Percentiles rank a stretch among this genome's conserved stretches.
These are phyloP conservation scores for Phortica magna DNA, from an alignment of 2,888 invertebrate genomes.

Conservation along the genomic window DNA sequence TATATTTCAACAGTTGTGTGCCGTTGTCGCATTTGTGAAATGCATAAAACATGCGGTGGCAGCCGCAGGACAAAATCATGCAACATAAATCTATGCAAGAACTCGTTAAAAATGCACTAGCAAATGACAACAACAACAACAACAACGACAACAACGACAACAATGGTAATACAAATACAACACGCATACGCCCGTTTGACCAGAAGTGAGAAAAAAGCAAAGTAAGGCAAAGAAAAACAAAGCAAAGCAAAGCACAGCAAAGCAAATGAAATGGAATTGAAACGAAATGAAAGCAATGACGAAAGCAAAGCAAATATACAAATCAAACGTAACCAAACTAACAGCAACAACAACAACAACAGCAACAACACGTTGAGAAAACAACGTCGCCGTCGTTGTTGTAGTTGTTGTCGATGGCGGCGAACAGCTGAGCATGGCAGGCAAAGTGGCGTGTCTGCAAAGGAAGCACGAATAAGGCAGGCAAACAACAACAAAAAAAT, in stretches of 20 bases:
- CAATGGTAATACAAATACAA: background rate
- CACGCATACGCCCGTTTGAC: slow-evolving; percentile 26
- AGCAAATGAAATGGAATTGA: slow-evolving; percentile 7
- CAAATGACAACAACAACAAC: slow-evolving; percentile 1
- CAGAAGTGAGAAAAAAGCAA: background rate
- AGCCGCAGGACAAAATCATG: no score
- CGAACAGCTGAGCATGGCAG: slow-evolving; percentile 16
- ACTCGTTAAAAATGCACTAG: slow-evolving; percentile 26
- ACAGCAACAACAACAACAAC: slow-evolving; percentile 7
- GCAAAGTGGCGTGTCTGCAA: background rate
- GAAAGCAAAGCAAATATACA: background rate
- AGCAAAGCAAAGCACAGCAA: background rate
- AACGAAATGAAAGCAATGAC: slow-evolving; percentile 16
- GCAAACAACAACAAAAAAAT: slow-evolving; percentile 51
- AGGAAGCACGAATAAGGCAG: slow-evolving; percentile 14
- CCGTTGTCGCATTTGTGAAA: no score
- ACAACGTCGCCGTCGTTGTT: background rate
- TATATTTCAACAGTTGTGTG: no score
- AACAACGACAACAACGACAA: background rate
- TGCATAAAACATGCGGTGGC: no score
- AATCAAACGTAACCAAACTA: background rate
- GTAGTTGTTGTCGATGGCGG: background rate
- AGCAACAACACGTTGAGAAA: background rate
- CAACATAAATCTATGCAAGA: slow-evolving; percentile 22
- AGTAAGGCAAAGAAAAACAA: background rate